Conservation (phyloP, 37 sponge, comb jelly and placozoan species). For the Corticium candelabrum region DNA sequence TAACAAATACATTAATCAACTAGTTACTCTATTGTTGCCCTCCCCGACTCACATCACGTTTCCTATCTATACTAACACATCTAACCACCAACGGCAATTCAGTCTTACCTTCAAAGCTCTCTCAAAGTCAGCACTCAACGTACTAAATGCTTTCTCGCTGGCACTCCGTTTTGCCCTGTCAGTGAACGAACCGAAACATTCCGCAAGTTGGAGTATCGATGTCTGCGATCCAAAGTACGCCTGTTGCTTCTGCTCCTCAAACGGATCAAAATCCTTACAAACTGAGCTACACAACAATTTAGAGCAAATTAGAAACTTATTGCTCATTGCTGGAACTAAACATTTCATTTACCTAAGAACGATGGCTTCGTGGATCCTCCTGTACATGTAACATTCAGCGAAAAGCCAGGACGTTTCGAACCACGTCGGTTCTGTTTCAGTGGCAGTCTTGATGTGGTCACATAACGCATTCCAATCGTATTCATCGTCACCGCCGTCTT, state of each 20-base stretch:
- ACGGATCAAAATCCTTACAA: slow-evolving; percentile 75
- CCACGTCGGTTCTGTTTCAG: slow-evolving; percentile 58
- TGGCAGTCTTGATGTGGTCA: slow-evolving; percentile 16
- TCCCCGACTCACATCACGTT: too few species aligned
- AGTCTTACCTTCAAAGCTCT: slow-evolving; percentile 52
- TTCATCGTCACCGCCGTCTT: slow-evolving; percentile 41
- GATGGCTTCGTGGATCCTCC: slow-evolving; percentile 49
- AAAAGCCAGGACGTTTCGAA: slow-evolving; percentile 86
- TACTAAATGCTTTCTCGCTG: neutral
- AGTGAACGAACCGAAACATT: neutral
- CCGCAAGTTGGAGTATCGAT: neutral
- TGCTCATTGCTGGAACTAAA: neutral
- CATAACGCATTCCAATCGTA: slow-evolving; percentile 55
- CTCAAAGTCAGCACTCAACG: slow-evolving; percentile 29
- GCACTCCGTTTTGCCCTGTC: neutral
- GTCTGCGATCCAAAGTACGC: slow-evolving; percentile 28
- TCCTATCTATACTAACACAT: too few species aligned
- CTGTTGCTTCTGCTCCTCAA: slow-evolving; percentile 51
- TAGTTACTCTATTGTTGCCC: too few species aligned
- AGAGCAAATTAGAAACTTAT: neutral
- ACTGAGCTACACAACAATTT: slow-evolving; percentile 20
- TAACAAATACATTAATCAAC: too few species aligned
- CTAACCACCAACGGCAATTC: too few species aligned
- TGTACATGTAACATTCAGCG: slow-evolving; percentile 96
- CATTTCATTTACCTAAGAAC: neutral